Base-by-base conservation (phyloP, 2,797 vertebrate species). In the Lindbergichthys nudifrons region DNA sequence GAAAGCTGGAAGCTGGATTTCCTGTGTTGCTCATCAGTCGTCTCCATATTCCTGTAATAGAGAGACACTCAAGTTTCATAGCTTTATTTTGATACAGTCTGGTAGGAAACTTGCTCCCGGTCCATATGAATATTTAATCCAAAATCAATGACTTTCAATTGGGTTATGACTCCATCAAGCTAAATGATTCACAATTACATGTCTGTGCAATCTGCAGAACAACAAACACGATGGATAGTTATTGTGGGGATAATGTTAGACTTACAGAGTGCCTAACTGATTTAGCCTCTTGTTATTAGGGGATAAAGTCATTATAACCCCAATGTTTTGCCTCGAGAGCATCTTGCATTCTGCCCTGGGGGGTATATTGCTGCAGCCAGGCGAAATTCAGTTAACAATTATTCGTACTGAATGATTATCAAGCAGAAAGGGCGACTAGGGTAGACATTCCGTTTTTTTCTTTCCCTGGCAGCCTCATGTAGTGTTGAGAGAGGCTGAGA, bases 81-180 rank as follows among this genome's bases (percentile, higher is more conserved):
- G 71, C 57, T 73, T 80, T 13, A 61, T 77, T 90, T 83, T 81
- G 41, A 86, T 79, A 73, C 52, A 4, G 54, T 77, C 75, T 57
- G 58, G 58, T 63, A 51, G 56, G 67, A 79, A 77, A 51, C 51
- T 54, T n/a, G 2, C 42, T 74, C 48, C 56, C 15, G 5, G 50
- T 78, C 57, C 39, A 46, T 86, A 79, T 82, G 42, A 86, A 90
- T 89, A 84, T 89, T 91, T 87, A 83, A 92, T 89, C 72, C 59
- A 71, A 82, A 91, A 95, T 92, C 84, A 79, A 91, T 92, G 56
- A 48, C 57, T 56, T 87, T 75, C 78, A 87, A 93, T 93, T 89
- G 64, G 76, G 87, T 95, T 92, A 93, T 66, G 73, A 83, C 79
- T 88, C 82, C 81, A 84, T 86, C 70, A 83, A 75, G 58, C 67